A percentile compares a stretch with the other conserved stretches of the same genome.
Conservation (phyloP, 2,113 vertebrate genomes). For the Nothocercus julius region DNA sequence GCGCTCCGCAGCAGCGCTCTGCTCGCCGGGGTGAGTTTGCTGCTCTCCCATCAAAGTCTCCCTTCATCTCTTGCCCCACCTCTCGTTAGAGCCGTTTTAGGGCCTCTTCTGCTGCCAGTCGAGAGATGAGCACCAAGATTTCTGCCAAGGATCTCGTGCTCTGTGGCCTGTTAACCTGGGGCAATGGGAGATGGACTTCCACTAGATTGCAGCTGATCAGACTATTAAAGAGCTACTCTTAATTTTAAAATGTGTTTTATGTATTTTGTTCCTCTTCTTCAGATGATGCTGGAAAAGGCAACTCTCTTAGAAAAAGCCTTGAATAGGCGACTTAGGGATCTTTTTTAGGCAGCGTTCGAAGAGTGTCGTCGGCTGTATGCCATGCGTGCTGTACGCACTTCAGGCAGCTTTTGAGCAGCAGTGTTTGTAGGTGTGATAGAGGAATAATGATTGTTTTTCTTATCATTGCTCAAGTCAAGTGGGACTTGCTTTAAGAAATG, state of each 20-base stretch:
- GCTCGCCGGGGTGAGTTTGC: background rate
- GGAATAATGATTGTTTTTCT: fast-evolving
- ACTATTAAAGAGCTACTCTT: background rate
- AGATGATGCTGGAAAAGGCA: background rate
- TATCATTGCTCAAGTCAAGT: fast-evolving
- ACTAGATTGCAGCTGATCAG: fast-evolving
- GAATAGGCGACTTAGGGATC: fast-evolving
- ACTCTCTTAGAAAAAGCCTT: background rate
- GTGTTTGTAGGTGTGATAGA: background rate
- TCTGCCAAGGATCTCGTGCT: fast-evolving
- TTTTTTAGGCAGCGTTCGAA: background rate
- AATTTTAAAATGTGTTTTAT: background rate
- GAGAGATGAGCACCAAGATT: fast-evolving
- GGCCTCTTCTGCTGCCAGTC: background rate
- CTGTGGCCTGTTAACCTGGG: background rate
- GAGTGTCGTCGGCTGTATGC: fast-evolving
- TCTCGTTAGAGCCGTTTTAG: background rate
- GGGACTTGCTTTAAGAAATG: background rate
- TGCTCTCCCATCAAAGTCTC: background rate
- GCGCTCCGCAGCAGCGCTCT: no score
- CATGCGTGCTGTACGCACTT: fast-evolving
- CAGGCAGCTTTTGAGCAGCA: background rate
- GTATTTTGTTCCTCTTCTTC: background rate
- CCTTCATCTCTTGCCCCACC: background rate
- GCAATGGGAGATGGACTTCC: background rate